Percentiles rank a stretch among this genome's conserved stretches.
Conservation (phyloP, 2,113 vertebrate species). For the Taxidea taxus region DNA sequence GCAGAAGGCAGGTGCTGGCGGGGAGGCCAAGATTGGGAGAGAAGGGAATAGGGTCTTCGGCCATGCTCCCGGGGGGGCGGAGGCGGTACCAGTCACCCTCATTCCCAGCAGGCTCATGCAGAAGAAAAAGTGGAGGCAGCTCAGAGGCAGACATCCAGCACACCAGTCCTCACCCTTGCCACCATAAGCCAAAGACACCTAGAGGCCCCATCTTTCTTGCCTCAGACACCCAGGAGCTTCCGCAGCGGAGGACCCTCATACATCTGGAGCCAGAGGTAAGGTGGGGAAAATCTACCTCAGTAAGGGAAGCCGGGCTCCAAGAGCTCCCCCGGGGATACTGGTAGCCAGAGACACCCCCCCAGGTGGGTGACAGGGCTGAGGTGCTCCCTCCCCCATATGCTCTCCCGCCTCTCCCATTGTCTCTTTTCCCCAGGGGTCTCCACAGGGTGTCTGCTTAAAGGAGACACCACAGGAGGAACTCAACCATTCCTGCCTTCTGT, state of each 20-base stretch:
- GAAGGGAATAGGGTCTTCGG: neutral
- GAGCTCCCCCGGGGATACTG: neutral
- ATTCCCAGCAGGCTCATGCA: neutral
- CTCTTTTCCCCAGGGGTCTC: neutral
- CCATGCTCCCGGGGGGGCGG: neutral
- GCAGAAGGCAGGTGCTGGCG: neutral
- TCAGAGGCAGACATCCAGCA: neutral
- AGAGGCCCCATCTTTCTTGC: neutral
- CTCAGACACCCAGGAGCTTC: neutral
- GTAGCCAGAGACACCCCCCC: neutral
- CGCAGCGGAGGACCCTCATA: neutral
- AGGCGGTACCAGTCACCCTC: neutral
- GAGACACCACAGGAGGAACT: neutral
- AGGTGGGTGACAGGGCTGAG: neutral
- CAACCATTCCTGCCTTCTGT: neutral
- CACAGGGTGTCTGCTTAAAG: constrained; percentile 48
- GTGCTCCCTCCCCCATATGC: neutral
- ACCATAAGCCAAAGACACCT: neutral
- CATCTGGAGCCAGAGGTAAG: neutral
- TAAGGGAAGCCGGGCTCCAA: neutral
- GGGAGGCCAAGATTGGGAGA: neutral
- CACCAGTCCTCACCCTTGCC: neutral
- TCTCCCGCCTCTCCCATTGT: neutral
- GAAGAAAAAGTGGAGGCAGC: neutral
- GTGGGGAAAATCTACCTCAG: neutral